Conservation (phyloP, 1,140 invertebrate genomes). For the Heliconius hermathena region DNA sequence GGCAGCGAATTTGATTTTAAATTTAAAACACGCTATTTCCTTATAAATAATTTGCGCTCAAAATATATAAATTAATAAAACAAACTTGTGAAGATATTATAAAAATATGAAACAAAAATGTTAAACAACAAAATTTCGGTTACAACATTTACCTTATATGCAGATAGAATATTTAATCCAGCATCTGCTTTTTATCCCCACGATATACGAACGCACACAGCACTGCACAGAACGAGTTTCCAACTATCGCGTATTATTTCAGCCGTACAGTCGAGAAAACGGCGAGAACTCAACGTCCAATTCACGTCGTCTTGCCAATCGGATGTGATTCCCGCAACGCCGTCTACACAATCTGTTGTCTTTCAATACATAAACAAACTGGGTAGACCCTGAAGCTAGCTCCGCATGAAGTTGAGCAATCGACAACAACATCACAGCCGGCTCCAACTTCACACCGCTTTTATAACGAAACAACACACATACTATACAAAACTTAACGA, state of each 20-base stretch:
- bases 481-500: not conserved
- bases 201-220: conserved; percentile 17
- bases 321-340: conserved; percentile 58
- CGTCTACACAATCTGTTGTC: conserved; percentile 78
- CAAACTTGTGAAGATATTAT: not conserved
- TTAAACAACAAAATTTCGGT: not conserved
- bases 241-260: conserved; percentile 28
- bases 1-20: too few relatives aligned
- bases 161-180: conserved; percentile 1
- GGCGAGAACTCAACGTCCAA: conserved; percentile 46
- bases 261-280: conserved; percentile 34
- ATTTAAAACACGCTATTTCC: too few relatives aligned
- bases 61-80: not conserved
- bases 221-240: conserved; percentile 35
- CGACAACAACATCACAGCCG: conserved; percentile 26
- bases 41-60: too few relatives aligned
- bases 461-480: conserved; percentile 12
- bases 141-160: conserved; percentile 16
- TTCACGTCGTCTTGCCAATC: conserved; percentile 62
- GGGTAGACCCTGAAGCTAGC: conserved; percentile 70
- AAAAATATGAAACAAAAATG: not conserved
- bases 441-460: conserved; percentile 30
- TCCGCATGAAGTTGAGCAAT: conserved; percentile 38
- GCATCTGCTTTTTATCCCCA: conserved; percentile 16
- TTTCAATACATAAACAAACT: conserved; percentile 80